Percentiles rank a stretch among this genome's conserved stretches.
Evolutionary conservation across 1,140 invertebrate species (phyloP).

Genomic region (Steinernema khuongi): DNA sequence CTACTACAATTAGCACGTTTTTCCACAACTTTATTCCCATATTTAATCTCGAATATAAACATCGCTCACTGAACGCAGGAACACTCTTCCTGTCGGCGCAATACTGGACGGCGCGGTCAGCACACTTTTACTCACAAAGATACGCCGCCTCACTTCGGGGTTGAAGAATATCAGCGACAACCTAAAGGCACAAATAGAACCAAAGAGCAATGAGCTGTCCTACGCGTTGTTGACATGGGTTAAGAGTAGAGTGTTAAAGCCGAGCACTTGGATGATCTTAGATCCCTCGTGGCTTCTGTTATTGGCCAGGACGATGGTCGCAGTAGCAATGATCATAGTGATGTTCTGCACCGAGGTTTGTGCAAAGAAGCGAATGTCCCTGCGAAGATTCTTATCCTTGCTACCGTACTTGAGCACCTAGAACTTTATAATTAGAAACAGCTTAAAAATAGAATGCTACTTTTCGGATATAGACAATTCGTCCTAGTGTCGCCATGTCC

Average conservation of each 20-base stretch:
- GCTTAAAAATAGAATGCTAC: neutral
- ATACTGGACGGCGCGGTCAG: too few relatives aligned
- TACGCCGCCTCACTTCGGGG: neutral
- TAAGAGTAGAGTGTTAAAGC: neutral
- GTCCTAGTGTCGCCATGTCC: neutral
- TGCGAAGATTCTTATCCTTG: neutral
- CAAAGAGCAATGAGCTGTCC: neutral
- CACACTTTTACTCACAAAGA: neutral
- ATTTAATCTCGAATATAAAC: too few relatives aligned
- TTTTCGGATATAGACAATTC: neutral
- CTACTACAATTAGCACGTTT: too few relatives aligned
- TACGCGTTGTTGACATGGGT: slow-evolving; percentile 7
- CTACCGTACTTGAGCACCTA: neutral
- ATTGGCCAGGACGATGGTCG: neutral
- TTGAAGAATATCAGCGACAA: neutral
- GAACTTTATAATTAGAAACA: neutral
- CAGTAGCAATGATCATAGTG: neutral
- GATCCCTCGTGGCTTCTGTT: neutral
- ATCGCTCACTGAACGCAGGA: too few relatives aligned
- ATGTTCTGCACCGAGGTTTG: slow-evolving; percentile 1
- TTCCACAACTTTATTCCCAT: too few relatives aligned
- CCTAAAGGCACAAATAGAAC: neutral
- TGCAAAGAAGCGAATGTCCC: neutral
- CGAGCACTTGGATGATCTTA: neutral
- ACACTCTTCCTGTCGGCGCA: too few relatives aligned